Base-by-base conservation (phyloP, 2,797 vertebrate genomes). In the Cyprinella venusta region DNA sequence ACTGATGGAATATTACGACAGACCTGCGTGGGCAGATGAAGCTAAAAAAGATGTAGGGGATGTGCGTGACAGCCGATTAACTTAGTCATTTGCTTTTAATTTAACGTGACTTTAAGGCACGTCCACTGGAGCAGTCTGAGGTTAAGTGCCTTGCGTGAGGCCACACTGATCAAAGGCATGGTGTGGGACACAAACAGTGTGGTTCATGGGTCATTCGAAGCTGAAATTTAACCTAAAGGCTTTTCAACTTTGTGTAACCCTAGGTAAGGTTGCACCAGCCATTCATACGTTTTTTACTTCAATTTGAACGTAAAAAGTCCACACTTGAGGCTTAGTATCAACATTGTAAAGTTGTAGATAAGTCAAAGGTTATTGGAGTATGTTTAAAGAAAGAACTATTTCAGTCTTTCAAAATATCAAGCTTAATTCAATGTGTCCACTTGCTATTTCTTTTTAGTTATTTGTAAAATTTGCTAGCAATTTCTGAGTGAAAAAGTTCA, bases 201-300 rank as follows among this genome's bases (percentile, higher is more conserved):
- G 36, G 80, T 56, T 81, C 33, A 67, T 26, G 24, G 80, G 80
- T 76, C 80, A 76, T 30, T 40, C 15, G 24, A 13, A 50, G 8
- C 19, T 69, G 63, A 78, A 70, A 83, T 50, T 33, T 50, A 48
- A 70, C 40, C 75, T 40, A 36, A 54, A 18, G 42, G 33, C 3
- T 56, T 21, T 83, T 42, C 52, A 70, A 18, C 52, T 42, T 40
- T 56, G 36, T 13, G 48, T 80, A 80, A 70, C 78, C 65, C 78
- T 50, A 10, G 42, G 45, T 67, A 67, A 19, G 9, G 64, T 30
- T 76, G 71, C 19, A 38, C 6, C 19, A 75, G 12, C 19, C 36
- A 3, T 36, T n/a, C n/a, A 30, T 36, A 15, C 1, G 13, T 36
- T 24, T 77, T 40, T 30, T 48, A 2, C 40, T 26, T 42, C 10